Percentiles rank a stretch among this genome's conserved stretches.
Conservation (phyloP, 2,888 invertebrate genomes). For the Melikaiella ostensackeni region DNA sequence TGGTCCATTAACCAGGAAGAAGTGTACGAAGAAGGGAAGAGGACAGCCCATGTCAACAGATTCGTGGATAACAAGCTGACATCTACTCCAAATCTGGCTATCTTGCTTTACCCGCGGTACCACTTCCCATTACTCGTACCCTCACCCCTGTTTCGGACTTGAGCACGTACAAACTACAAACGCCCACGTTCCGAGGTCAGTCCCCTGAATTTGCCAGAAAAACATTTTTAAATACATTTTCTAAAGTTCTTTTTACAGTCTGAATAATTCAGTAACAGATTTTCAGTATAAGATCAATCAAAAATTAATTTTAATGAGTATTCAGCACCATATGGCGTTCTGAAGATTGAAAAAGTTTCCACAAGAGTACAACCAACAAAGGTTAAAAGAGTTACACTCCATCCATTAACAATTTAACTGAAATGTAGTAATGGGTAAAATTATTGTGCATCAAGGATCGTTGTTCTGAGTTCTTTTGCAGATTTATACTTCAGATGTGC, state of each 20-base stretch:
- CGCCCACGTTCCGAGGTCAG: conserved; percentile 34
- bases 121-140: conserved; percentile 38
- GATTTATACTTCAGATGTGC: neutral
- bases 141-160: conserved; percentile 24
- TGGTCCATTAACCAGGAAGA: conserved; percentile 26
- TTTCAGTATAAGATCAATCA: neutral
- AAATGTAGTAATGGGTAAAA: too few species aligned
- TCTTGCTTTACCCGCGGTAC: conserved; percentile 43
- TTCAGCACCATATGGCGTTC: too few species aligned
- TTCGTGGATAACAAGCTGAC: conserved; percentile 55
- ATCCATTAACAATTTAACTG: too few species aligned
- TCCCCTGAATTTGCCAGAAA: conserved; percentile 13
- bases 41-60: conserved; percentile 47
- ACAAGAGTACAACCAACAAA: neutral
- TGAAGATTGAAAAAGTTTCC: too few species aligned
- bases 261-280: neutral
- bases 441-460: neutral
- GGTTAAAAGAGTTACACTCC: too few species aligned
- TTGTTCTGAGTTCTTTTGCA: neutral
- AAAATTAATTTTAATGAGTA: neutral
- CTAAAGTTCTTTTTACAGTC: neutral
- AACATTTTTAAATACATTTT: neutral
- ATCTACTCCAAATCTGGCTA: conserved; percentile 59
- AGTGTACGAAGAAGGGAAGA: conserved; percentile 24
- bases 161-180: conserved; percentile 8